Base-by-base conservation (phyloP, 2,113 vertebrate genomes). In the Petrocephalus zakoni region DNA sequence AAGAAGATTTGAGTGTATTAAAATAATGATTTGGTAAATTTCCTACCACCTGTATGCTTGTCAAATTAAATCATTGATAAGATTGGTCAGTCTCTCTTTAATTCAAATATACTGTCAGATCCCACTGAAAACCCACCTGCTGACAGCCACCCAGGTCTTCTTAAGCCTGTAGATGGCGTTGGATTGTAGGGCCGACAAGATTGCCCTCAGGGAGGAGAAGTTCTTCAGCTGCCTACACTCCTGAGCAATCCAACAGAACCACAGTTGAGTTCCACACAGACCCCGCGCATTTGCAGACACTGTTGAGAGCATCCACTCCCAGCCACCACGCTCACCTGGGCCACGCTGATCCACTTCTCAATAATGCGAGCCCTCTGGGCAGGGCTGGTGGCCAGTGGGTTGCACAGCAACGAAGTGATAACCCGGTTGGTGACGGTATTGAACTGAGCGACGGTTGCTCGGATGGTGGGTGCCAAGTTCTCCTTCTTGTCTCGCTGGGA, bases 111-210 rank as follows among this genome's bases (percentile, higher is more conserved):
- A 19, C 25, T 37, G 11, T 9, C 7, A n/a, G 53, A 61, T 19
- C 34, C 25, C 78, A 53, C 52, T 21, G 2, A 34, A 68, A 17
- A 58, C 92, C 92, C 89, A 97, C 97, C 96, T 96, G 94, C 94
- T 95, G 88, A 98, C 96, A 0, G 95, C 92, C 0, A 94, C 94
- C 97, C 97, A 97, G 81, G 97, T 97, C 90, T 94, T 96, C 92
- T 97, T 98, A 19, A 98, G 95, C 78, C 97, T 93, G 91, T 97
- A 97, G 88, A 98, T 93, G 10, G 97, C 94, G 61, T 97, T 97
- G 53, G 97, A 98, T 91, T 98, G 97, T 83, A 98, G 95, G 2
- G 97, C 97, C 0, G 97, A 98, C 15, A 98, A 94, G 89, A 98
- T 96, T 42, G 97, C 97, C 2, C 94, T 92, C 82, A 98, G 84